These are phyloP conservation scores for Mus minutoides DNA, from an alignment of 2,797 vertebrate species.

Conservation along the genomic window DNA sequence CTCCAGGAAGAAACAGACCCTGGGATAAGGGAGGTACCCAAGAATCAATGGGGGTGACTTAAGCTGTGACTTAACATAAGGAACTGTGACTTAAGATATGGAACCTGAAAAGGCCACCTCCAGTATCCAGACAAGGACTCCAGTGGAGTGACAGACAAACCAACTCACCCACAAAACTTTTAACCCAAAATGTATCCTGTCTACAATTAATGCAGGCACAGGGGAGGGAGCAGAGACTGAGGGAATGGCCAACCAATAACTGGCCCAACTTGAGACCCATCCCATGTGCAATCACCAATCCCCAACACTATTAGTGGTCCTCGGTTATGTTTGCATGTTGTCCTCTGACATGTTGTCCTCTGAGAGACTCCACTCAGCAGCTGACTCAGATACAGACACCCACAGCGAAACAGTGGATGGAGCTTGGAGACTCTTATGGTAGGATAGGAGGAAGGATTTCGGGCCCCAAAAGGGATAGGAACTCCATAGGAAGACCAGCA, in stretches of 20 bases:
- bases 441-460: not conserved
- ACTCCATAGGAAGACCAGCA: not conserved
- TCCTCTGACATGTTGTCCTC: not conserved
- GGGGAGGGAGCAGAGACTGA: not conserved
- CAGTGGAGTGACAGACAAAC: not conserved
- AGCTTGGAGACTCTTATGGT: not conserved
- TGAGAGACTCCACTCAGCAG: not conserved
- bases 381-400: not conserved
- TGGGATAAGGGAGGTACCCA: not conserved
- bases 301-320: not conserved
- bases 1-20: not conserved
- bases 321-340: not conserved
- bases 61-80: not conserved
- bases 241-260: not conserved
- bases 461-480: not conserved
- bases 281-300: not conserved
- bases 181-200: not conserved
- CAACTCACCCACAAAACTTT: not conserved
- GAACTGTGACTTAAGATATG: too few relatives aligned
- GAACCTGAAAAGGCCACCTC: not conserved
- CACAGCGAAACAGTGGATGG: not conserved
- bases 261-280: not conserved
- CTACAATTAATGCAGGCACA: not conserved
- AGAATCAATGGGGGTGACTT: not conserved
- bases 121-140: not conserved